Conservation (phyloP, 2,113 vertebrate species). For the Crotalus helleri region DNA sequence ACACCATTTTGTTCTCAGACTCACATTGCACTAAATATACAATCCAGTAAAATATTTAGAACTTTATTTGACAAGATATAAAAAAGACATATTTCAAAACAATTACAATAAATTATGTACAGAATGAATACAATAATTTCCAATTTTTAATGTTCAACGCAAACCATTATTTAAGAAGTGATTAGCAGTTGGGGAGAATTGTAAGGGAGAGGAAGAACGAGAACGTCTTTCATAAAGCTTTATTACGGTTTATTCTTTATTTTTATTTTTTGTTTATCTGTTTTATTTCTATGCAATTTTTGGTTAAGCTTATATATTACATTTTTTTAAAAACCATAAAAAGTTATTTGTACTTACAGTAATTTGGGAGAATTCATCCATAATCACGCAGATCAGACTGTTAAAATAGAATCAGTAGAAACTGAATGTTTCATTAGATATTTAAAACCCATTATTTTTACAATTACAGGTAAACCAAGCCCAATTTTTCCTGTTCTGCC, state of each 20-base stretch:
- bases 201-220: neutral
- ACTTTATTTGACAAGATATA: neutral
- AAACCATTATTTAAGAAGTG: neutral
- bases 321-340: neutral
- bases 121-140: neutral
- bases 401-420: neutral
- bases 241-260: neutral
- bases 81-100: neutral
- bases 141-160: neutral
- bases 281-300: neutral
- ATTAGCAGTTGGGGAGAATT: neutral
- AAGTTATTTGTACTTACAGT: neutral
- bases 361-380: neutral
- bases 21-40: neutral
- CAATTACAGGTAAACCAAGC: neutral
- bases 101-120: neutral
- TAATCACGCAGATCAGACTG: neutral
- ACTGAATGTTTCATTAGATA: neutral
- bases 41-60: neutral
- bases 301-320: neutral
- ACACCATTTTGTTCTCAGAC: neutral
- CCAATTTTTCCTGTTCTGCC: neutral
- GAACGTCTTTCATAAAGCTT: neutral
- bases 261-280: neutral
- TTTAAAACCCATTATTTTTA: neutral